Percentiles rank a stretch among this genome's conserved stretches.
Evolutionary conservation across 1,140 invertebrate species (phyloP).

Genomic region (Hyles euphorbiae): DNA sequence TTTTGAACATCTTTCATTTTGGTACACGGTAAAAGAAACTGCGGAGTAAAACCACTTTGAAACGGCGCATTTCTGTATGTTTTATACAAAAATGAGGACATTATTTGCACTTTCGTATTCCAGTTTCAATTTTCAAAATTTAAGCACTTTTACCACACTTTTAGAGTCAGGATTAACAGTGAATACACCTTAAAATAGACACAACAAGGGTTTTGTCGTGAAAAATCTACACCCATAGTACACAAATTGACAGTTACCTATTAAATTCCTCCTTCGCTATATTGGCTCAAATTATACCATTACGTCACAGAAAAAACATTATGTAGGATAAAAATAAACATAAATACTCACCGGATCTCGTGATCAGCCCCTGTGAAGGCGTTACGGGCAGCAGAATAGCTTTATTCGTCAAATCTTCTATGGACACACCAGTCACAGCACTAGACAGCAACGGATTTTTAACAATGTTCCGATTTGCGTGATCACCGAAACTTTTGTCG

Average conservation of each 20-base stretch:
- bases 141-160: neutral
- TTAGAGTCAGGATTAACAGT: no score
- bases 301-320: slow-evolving; percentile 42
- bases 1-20: slow-evolving; percentile 39
- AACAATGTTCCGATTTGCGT: slow-evolving; percentile 50
- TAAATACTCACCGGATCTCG: slow-evolving; percentile 60
- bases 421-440: slow-evolving; percentile 62
- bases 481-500: slow-evolving; percentile 66
- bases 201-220: neutral
- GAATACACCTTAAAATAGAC: neutral
- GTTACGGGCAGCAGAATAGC: slow-evolving; percentile 65
- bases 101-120: slow-evolving; percentile 16
- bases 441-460: slow-evolving; percentile 68
- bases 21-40: slow-evolving; percentile 28
- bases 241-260: neutral
- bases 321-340: slow-evolving; percentile 49
- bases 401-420: slow-evolving; percentile 71
- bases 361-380: slow-evolving; percentile 49
- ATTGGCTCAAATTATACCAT: slow-evolving; percentile 33
- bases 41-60: slow-evolving; percentile 47
- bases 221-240: neutral
- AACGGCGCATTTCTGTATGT: slow-evolving; percentile 54
- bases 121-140: neutral
- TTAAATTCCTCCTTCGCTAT: slow-evolving; percentile 17
- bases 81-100: slow-evolving; percentile 61